phyloP scores from a whole-genome alignment of 2,797 vertebrate species.

The Chelon labrosus region DNA sequence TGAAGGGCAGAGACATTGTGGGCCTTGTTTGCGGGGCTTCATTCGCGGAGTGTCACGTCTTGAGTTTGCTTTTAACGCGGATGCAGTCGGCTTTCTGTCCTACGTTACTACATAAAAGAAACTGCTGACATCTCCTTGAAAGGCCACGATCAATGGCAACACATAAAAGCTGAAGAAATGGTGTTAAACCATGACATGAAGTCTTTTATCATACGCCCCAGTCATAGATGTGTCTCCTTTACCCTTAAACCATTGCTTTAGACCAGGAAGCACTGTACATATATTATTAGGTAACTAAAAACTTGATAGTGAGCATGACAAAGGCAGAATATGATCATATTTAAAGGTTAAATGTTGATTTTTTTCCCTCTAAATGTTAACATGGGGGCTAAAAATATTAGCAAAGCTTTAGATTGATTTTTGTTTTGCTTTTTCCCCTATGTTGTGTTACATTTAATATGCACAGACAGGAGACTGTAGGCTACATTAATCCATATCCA shows the following conservation, averaged over 20 bases:
- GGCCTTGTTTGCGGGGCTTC: constrained; percentile 23
- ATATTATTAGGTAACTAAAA: neutral
- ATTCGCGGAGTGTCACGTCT: neutral
- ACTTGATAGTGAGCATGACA: neutral
- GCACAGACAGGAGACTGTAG: too few relatives aligned
- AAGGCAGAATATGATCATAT: neutral
- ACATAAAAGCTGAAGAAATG: neutral
- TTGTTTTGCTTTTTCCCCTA: neutral
- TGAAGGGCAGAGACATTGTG: constrained; percentile 2
- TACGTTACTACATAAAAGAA: neutral
- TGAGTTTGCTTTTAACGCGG: neutral
- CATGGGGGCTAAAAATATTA: too few relatives aligned
- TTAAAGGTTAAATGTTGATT: neutral
- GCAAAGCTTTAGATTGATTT: too few relatives aligned
- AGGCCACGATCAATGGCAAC: neutral
- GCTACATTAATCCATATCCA: too few relatives aligned
- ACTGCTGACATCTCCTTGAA: neutral
- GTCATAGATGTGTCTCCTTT: neutral
- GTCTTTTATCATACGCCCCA: neutral
- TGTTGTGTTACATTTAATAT: too few relatives aligned
- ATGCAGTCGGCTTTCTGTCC: neutral
- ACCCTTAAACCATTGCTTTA: neutral
- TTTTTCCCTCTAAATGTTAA: too few relatives aligned
- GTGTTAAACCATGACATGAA: neutral
- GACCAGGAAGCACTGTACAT: neutral